These are phyloP conservation scores for Drosophila flavopinicola DNA, from an alignment of 2,888 invertebrate species.

Conservation along the genomic window DNA sequence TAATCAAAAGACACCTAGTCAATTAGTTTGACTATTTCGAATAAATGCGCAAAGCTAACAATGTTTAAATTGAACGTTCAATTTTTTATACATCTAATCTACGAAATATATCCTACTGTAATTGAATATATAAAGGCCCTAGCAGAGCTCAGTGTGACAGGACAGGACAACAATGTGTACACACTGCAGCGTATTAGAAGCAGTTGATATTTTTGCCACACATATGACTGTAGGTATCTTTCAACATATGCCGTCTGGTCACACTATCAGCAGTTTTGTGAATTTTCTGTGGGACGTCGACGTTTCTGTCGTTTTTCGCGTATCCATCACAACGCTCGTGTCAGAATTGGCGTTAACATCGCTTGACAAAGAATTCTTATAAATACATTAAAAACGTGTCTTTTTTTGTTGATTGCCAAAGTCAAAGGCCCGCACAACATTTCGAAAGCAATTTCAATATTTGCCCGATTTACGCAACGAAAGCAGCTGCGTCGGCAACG, in stretches of 20 bases:
- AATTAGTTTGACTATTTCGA: too few relatives aligned
- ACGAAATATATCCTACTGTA: too few relatives aligned
- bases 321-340: constrained; percentile 45
- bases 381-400: constrained; percentile 30
- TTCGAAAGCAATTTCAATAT: constrained; percentile 13
- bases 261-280: constrained; percentile 58
- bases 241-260: constrained; percentile 15
- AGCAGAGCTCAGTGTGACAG: too few relatives aligned
- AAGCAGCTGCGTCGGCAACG: constrained; percentile 53
- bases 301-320: constrained; percentile 48
- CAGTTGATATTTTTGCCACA: neutral
- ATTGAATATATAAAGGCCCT: too few relatives aligned
- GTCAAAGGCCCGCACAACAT: neutral
- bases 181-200: neutral
- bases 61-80: too few relatives aligned
- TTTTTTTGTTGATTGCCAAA: constrained; percentile 9
- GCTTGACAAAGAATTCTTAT: constrained; percentile 19
- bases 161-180: too few relatives aligned
- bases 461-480: constrained; percentile 66
- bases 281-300: constrained; percentile 48
- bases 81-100: too few relatives aligned
- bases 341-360: constrained; percentile 34
- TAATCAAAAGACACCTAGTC: too few relatives aligned
- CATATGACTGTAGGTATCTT: constrained; percentile 10
- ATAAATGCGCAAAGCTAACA: too few relatives aligned